These are phyloP conservation scores for Rhopilema esculentum DNA, from an alignment of 30 jellyfish, hydroid and myxozoan species.

Conservation along the genomic window DNA sequence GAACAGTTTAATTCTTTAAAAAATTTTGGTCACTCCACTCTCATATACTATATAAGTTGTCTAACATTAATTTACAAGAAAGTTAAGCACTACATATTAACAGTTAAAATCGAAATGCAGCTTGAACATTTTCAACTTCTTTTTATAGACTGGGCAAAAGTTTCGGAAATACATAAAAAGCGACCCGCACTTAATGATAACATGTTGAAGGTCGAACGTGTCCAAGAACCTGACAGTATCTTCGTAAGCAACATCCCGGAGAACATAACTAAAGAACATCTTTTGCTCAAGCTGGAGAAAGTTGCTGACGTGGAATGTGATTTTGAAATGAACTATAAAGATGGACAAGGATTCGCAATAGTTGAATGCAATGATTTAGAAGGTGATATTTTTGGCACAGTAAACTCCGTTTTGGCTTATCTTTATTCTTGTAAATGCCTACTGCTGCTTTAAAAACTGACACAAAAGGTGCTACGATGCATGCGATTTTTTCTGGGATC, in stretches of 20 bases:
- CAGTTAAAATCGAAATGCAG: no score
- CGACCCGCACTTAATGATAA: neutral
- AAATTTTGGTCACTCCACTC: no score
- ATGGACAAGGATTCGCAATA: constrained; percentile 11
- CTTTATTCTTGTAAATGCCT: no score
- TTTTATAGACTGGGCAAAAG: constrained; percentile 37
- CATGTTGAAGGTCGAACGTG: neutral
- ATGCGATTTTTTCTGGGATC: no score
- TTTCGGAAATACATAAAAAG: neutral
- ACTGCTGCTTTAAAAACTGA: no score
- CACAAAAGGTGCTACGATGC: no score
- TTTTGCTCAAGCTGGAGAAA: constrained; percentile 7
- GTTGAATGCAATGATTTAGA: neutral
- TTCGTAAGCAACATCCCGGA: constrained; percentile 44
- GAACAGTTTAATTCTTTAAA: no score
- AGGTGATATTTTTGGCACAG: neutral
- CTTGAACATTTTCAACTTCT: neutral
- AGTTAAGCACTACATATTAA: no score
- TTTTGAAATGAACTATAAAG: neutral
- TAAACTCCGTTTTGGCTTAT: neutral
- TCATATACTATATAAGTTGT: no score
- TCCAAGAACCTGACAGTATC: constrained; percentile 8
- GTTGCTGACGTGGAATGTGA: neutral
- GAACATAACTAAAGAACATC: constrained; percentile 11
- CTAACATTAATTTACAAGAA: no score